Conservation (phyloP, 2,888 invertebrate species). For the Lochmaea capreae region DNA sequence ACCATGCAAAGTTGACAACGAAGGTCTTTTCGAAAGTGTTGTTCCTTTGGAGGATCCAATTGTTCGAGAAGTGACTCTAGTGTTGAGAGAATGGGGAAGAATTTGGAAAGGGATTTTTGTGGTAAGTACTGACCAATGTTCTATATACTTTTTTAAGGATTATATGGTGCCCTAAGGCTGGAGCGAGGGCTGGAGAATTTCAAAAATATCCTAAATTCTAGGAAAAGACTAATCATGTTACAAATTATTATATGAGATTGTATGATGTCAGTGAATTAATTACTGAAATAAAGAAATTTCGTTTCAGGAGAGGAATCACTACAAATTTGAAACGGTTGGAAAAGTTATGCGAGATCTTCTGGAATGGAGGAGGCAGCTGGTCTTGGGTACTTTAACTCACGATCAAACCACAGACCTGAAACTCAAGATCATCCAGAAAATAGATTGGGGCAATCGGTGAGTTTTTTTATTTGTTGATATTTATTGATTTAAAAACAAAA, state of each 20-base stretch:
- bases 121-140: constrained; percentile 69
- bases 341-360: constrained; percentile 92
- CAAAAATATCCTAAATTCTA: too few species aligned
- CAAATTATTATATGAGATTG: not conserved
- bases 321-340: constrained; percentile 86
- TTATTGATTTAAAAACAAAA: constrained; percentile 13
- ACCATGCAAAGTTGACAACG: constrained; percentile 83
- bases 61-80: constrained; percentile 91
- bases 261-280: not conserved
- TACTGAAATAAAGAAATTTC: not conserved
- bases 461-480: constrained; percentile 60
- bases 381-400: constrained; percentile 90
- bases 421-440: constrained; percentile 87
- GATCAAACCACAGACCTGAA: constrained; percentile 90
- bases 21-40: constrained; percentile 78
- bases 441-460: constrained; percentile 97
- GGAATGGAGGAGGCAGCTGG: constrained; percentile 84
- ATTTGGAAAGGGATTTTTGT: constrained; percentile 94
- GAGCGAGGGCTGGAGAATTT: too few species aligned
- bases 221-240: too few species aligned
- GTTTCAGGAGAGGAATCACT: constrained; percentile 82
- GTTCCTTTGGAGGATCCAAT: constrained; percentile 87
- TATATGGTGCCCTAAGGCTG: too few species aligned
- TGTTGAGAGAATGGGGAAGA: constrained; percentile 92
- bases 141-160: not conserved